Conservation (phyloP, 2,888 invertebrate genomes). For the Elgonia sp. region DNA sequence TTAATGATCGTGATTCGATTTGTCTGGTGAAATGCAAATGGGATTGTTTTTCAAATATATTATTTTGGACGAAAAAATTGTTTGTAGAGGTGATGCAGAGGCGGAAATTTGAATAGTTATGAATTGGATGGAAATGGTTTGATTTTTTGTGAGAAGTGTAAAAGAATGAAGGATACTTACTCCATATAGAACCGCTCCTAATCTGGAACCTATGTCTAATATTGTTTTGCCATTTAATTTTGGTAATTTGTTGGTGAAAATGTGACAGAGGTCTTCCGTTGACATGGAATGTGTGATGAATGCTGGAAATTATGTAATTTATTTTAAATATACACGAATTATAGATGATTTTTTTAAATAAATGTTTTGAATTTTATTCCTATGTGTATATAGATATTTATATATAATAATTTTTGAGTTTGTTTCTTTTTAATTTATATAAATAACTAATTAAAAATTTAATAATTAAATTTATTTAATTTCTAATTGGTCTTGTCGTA, state of each 20-base stretch:
- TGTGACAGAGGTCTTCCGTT: slow-evolving; percentile 88
- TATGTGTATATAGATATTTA: no score
- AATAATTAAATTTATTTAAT: no score
- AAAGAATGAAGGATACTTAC: slow-evolving; percentile 86
- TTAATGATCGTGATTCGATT: not conserved
- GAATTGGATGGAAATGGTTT: not conserved
- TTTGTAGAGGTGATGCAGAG: not conserved
- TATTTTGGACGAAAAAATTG: not conserved
- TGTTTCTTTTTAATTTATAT: no score
- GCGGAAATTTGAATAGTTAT: not conserved
- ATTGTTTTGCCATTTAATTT: slow-evolving; percentile 89
- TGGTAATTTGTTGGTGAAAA: slow-evolving; percentile 90
- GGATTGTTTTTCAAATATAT: not conserved
- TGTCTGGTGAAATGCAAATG: not conserved
- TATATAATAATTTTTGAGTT: no score
- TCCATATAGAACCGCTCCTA: slow-evolving; percentile 91
- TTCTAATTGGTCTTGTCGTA: no score
- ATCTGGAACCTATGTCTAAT: slow-evolving; percentile 91
- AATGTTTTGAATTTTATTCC: no score
- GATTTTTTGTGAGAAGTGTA: not conserved
- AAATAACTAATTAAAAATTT: no score
- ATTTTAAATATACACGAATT: no score
- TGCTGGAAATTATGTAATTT: slow-evolving; percentile 83
- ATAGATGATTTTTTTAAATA: no score
- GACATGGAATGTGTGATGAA: slow-evolving; percentile 91